Evolutionary conservation across 2,113 vertebrate genomes (phyloP).

Genomic region (Bubo scandiacus): DNA sequence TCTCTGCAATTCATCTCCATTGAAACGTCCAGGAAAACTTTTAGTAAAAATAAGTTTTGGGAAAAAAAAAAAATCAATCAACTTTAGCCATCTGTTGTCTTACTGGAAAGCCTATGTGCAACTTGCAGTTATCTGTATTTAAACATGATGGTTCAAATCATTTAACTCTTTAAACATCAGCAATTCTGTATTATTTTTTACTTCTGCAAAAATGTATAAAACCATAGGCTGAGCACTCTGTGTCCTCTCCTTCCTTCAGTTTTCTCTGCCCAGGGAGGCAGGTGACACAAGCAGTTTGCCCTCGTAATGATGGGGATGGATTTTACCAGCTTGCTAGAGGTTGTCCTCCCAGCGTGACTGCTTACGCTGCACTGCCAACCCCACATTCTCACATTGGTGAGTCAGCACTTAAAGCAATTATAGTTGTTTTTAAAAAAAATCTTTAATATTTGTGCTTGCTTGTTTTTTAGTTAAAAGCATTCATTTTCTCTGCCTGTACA

Average conservation of each 20-base stretch:
- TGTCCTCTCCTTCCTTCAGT: background rate
- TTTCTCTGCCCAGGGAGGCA: background rate
- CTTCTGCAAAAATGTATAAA: background rate
- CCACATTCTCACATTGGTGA: background rate
- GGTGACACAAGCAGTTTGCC: background rate
- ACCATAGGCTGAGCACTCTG: background rate
- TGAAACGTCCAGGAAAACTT: background rate
- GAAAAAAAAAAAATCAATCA: background rate
- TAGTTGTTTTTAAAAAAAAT: background rate
- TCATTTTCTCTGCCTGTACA: background rate
- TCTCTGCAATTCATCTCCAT: background rate
- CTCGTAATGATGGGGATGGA: fast-evolving
- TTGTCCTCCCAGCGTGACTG: fast-evolving
- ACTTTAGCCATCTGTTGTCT: background rate
- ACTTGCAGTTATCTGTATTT: background rate
- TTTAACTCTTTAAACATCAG: background rate
- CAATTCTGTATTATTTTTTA: background rate
- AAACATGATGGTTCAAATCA: background rate
- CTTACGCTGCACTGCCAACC: fast-evolving
- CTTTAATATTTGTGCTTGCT: background rate
- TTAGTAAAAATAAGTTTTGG: background rate
- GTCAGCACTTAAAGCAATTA: background rate
- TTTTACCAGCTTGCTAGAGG: background rate
- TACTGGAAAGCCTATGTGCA: background rate
- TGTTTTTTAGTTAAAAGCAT: background rate